These are phyloP conservation scores for Zeugodacus cucurbitae DNA, from an alignment of 1,140 invertebrate genomes.

Conservation along the genomic window DNA sequence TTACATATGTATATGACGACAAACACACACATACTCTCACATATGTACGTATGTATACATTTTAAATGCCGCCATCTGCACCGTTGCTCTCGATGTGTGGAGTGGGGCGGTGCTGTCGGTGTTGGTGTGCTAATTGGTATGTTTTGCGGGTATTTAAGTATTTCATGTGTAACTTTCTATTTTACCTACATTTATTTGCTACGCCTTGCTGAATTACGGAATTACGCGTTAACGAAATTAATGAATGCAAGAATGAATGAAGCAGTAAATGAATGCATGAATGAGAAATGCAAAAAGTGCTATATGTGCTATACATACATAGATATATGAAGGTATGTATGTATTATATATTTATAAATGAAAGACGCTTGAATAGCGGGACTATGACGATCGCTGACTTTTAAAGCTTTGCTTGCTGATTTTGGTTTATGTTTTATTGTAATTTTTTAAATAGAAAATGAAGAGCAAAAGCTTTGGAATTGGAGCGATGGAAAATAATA, in stretches of 20 bases:
- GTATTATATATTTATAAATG: not conserved
- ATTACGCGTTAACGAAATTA: not conserved
- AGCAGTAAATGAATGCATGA: not conserved
- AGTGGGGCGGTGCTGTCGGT: not conserved
- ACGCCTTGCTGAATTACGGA: not conserved
- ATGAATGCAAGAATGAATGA: not conserved
- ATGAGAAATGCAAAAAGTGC: not conserved
- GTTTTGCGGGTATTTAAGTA: constrained; percentile 10
- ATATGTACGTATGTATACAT: not conserved
- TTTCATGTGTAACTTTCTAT: not conserved
- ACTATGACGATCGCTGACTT: not conserved
- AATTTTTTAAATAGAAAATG: no score
- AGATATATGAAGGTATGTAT: no score
- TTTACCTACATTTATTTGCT: not conserved
- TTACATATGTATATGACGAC: not conserved
- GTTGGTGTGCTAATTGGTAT: constrained; percentile 8
- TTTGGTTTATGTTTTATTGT: not conserved
- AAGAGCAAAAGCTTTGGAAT: no score
- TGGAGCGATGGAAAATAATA: no score
- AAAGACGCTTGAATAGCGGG: not conserved
- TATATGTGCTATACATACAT: no score
- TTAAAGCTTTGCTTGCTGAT: not conserved
- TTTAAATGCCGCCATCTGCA: not conserved
- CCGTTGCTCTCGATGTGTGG: not conserved
- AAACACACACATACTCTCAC: not conserved